These are phyloP conservation scores for Oxystoma pomonae DNA, from an alignment of 2,888 invertebrate species.

Conservation along the genomic window DNA sequence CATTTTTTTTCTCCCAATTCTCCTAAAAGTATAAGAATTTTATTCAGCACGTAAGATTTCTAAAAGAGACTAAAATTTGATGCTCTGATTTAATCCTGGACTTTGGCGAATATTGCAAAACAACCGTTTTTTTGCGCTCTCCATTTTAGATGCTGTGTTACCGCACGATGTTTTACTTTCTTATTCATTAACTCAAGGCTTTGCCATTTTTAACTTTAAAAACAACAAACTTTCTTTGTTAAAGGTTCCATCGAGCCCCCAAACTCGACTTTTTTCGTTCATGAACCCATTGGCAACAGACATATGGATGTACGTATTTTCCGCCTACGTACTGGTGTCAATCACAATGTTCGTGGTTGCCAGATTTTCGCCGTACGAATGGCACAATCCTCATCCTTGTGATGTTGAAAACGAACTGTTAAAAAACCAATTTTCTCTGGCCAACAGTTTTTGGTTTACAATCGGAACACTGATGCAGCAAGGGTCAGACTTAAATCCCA, in stretches of 20 bases:
- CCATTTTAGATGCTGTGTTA: no score
- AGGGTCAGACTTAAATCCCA: slow-evolving; percentile 75
- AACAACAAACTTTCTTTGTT: slow-evolving; percentile 24
- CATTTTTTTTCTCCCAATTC: no score
- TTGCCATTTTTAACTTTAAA: slow-evolving; percentile 58
- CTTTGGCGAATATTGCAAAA: no score
- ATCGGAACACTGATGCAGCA: slow-evolving; percentile 88
- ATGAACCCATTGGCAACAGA: slow-evolving; percentile 83
- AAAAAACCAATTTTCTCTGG: slow-evolving; percentile 77
- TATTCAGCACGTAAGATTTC: no score
- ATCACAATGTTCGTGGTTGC: slow-evolving; percentile 76
- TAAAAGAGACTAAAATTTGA: no score
- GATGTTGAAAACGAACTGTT: slow-evolving; percentile 58
- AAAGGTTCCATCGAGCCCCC: slow-evolving; percentile 67
- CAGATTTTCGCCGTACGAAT: slow-evolving; percentile 76
- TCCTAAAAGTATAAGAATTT: no score
- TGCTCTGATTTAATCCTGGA: no score
- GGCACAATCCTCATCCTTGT: slow-evolving; percentile 70
- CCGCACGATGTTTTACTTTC: no score
- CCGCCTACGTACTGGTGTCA: slow-evolving; percentile 76
- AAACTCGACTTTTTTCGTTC: slow-evolving; percentile 74
- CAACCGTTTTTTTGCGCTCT: no score
- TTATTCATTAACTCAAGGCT: no score
- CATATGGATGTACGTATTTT: slow-evolving; percentile 81
- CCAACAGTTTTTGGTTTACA: slow-evolving; percentile 85